phyloP scores from a whole-genome alignment of 2,888 invertebrate species.

The Nomada fabriciana region DNA sequence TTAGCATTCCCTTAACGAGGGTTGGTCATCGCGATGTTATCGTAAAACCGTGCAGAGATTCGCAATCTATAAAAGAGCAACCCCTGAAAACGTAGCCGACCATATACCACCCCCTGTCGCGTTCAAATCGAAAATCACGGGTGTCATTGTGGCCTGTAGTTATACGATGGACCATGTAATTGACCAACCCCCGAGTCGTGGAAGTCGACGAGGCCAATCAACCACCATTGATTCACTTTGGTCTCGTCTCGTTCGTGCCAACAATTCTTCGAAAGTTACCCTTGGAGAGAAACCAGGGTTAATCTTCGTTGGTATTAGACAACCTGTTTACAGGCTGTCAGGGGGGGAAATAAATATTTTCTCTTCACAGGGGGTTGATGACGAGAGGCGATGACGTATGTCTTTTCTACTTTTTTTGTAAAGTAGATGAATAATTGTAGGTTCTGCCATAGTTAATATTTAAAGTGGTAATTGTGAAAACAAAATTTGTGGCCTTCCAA shows the following conservation, averaged over 20 bases:
- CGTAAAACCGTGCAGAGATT: neutral
- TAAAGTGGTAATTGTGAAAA: too few relatives aligned
- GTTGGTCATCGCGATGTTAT: neutral
- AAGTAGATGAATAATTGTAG: too few relatives aligned
- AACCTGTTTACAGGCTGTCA: slow-evolving; percentile 56
- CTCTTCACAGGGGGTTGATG: slow-evolving; percentile 19
- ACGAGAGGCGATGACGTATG: neutral
- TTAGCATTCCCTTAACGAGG: slow-evolving; percentile 4
- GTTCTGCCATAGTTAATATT: too few relatives aligned
- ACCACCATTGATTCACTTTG: slow-evolving; percentile 76
- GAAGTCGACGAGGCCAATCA: slow-evolving; percentile 76
- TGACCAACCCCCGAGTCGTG: slow-evolving; percentile 58
- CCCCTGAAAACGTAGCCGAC: too few relatives aligned
- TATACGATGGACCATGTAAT: slow-evolving; percentile 59
- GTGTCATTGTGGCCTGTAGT: slow-evolving; percentile 72
- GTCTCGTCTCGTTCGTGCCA: slow-evolving; percentile 55
- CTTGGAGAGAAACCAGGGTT: slow-evolving; percentile 44
- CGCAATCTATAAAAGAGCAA: neutral
- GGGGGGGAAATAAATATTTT: slow-evolving; percentile 56
- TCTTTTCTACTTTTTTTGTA: too few relatives aligned
- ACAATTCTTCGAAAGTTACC: slow-evolving; percentile 49
- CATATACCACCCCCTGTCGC: neutral
- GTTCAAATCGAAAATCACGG: slow-evolving; percentile 70
- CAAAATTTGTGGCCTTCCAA: too few relatives aligned
- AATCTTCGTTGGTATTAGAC: slow-evolving; percentile 57